These are phyloP conservation scores for Calephelis nemesis DNA, from an alignment of 1,140 invertebrate species.

Conservation along the genomic window DNA sequence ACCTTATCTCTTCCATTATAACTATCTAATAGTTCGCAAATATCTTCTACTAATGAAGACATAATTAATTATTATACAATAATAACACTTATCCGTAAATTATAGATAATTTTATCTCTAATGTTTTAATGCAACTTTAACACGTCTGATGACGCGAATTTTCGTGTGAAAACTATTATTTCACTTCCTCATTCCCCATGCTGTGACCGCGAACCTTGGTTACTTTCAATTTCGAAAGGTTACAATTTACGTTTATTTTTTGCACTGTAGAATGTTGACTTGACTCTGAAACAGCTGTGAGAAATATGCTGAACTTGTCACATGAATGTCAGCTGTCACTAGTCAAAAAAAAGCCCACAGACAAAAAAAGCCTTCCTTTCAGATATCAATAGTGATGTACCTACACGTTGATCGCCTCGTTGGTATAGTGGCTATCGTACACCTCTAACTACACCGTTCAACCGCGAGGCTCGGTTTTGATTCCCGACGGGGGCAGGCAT, in stretches of 20 bases:
- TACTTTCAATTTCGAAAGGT: slow-evolving; percentile 40
- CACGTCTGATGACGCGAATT: slow-evolving; percentile 43
- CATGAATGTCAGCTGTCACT: neutral
- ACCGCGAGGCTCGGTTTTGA: too few relatives aligned
- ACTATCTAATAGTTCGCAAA: slow-evolving; percentile 69
- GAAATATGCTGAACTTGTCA: too few relatives aligned
- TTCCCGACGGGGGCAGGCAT: too few relatives aligned
- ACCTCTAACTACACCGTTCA: too few relatives aligned
- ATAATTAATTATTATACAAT: slow-evolving; percentile 38
- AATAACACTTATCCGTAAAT: slow-evolving; percentile 30
- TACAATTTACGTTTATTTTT: slow-evolving; percentile 13
- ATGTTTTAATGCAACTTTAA: neutral
- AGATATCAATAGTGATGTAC: too few relatives aligned
- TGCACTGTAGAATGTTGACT: neutral
- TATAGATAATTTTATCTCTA: slow-evolving; percentile 50
- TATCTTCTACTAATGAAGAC: slow-evolving; percentile 65
- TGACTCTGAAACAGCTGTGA: neutral
- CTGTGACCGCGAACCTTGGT: slow-evolving; percentile 55
- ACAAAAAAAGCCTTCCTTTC: too few relatives aligned
- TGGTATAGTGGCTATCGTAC: too few relatives aligned
- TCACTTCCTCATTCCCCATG: slow-evolving; percentile 57
- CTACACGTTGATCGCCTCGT: too few relatives aligned
- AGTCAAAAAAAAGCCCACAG: neutral
- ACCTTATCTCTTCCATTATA: slow-evolving; percentile 75
- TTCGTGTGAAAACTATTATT: slow-evolving; percentile 48